Evolutionary conservation across 2,113 vertebrate species (phyloP).

Genomic region (Larimichthys polyactis): DNA sequence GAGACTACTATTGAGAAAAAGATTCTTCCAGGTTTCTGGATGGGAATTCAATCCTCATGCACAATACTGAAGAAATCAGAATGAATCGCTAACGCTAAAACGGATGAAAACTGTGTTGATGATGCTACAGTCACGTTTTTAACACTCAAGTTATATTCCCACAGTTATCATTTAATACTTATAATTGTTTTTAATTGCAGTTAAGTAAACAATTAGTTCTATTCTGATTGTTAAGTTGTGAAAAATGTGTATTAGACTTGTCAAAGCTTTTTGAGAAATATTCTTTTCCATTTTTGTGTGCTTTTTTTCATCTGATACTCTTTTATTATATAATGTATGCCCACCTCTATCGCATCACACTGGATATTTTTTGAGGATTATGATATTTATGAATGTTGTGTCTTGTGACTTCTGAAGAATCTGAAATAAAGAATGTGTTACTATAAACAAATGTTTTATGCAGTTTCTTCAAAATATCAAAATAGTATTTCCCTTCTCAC

Average conservation of each 20-base stretch:
- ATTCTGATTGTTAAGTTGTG: not conserved
- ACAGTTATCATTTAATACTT: not conserved
- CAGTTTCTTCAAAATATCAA: not conserved
- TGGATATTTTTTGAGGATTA: not conserved
- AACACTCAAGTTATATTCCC: not conserved
- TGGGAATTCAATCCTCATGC: constrained; percentile 69
- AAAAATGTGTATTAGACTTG: not conserved
- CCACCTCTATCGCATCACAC: not conserved
- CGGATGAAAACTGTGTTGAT: not conserved
- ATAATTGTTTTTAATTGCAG: not conserved
- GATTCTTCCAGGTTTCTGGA: constrained; percentile 74
- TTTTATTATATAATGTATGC: not conserved
- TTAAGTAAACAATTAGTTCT: not conserved
- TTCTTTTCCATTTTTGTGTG: constrained; percentile 21
- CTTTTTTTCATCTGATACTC: not conserved
- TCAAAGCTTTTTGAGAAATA: not conserved
- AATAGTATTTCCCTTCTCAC: not conserved
- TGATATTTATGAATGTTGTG: not conserved
- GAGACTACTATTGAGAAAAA: constrained; percentile 43
- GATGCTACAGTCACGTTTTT: not conserved
- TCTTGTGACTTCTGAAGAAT: not conserved
- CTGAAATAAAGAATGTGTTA: constrained; percentile 49
- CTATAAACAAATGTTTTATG: not conserved
- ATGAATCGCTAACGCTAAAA: not conserved
- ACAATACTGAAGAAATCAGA: constrained; percentile 58